Evolutionary conservation across 2,113 vertebrate species (phyloP).

Genomic region (Meriones unguiculatus): DNA sequence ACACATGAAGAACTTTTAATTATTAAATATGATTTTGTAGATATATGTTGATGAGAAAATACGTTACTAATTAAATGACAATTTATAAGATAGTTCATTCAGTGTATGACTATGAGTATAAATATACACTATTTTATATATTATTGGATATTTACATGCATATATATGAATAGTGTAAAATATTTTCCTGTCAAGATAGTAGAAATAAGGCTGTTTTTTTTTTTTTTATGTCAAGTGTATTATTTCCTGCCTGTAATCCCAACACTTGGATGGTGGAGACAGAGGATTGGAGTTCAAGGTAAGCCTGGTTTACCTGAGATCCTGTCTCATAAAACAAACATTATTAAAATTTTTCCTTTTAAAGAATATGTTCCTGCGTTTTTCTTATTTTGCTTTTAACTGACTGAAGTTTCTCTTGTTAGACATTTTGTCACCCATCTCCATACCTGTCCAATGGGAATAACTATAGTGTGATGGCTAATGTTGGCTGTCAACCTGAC

Average conservation of each 20-base stretch:
- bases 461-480: neutral
- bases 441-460: neutral
- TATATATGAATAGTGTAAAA: neutral
- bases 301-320: neutral
- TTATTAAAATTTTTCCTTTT: neutral
- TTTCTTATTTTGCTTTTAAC: slow-evolving; percentile 12
- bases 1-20: neutral
- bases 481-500: neutral
- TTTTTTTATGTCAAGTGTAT: no score
- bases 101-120: neutral
- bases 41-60: neutral
- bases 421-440: neutral
- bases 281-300: neutral
- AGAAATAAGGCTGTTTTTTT: neutral
- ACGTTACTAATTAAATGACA: neutral
- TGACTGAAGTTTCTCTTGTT: slow-evolving; percentile 25
- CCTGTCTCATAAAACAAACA: neutral
- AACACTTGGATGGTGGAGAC: neutral
- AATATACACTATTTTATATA: neutral
- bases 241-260: neutral
- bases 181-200: neutral
- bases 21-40: neutral
- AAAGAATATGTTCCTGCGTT: neutral
- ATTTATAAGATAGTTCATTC: neutral
- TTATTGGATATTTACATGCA: no score